Evolutionary conservation across 2,797 vertebrate genomes (phyloP).

Genomic region (Eulemur rubriventer): DNA sequence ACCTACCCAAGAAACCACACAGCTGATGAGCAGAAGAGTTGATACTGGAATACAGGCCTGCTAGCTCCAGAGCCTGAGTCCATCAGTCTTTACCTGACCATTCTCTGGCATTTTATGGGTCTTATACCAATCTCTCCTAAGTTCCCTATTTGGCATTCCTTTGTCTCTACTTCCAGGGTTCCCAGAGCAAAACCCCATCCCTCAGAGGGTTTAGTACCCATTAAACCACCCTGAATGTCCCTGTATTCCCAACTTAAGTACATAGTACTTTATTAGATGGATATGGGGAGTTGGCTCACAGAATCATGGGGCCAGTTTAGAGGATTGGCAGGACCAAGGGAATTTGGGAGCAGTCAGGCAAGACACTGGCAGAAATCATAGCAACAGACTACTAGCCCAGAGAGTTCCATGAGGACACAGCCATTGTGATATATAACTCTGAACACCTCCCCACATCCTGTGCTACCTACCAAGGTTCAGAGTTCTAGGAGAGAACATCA

Average conservation of each 20-base stretch:
- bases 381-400: background rate
- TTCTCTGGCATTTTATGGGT: background rate
- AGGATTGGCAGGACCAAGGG: background rate
- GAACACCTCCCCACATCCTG: background rate
- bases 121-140: background rate
- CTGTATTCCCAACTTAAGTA: background rate
- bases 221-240: background rate
- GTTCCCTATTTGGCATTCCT: background rate
- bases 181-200: background rate
- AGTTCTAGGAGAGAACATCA: background rate
- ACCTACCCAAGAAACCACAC: no score
- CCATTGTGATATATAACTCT: background rate
- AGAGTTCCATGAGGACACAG: background rate
- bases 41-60: background rate
- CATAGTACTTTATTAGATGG: background rate
- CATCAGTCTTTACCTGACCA: background rate
- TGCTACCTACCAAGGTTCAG: background rate
- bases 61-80: background rate
- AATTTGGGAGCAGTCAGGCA: background rate
- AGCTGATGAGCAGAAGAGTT: background rate
- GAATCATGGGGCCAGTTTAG: background rate
- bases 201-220: background rate
- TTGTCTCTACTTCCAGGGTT: background rate
- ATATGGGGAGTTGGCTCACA: background rate
- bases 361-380: background rate